Evolutionary conservation across 2,888 invertebrate species (phyloP), one percentile per base, ranked within the genome.

Genomic region (Ctenicera cuprea): DNA sequence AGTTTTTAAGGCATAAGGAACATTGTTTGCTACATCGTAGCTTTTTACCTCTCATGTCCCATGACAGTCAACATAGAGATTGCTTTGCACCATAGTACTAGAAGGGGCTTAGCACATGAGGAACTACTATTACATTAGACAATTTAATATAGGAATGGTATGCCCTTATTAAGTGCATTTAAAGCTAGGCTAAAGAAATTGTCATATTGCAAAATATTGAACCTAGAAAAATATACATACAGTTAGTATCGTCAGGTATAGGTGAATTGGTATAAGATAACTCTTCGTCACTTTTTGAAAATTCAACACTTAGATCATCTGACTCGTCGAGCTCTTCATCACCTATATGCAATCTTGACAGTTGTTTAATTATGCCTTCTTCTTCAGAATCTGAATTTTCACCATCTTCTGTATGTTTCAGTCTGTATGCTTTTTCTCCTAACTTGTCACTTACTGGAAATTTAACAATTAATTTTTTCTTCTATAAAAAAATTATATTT

Each of bases 181-280:
- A 9, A 33, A 33, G 9, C 8, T 33, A 9, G 33, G 7, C 7
- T 33, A 33, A 9, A 33, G 33, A 14, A 14, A 7, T n/a, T 14
- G 26, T 26, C 2, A 43, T 5, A 14, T 43, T 14, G n/a, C 69
- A 30, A 63, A 65, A 37, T 26, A 61, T 4, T 22, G n/a, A 7
- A 8, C 3, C n/a, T 16, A 2, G 43, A 8, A 18, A 20, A 26
- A 37, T 16, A 37, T 38, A 85, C 89, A 89, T 88, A 94, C 94
- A 91, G 82, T 94, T 94, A 7, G 93, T 92, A 82, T 96, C 95
- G 81, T 95, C 95, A n/a, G 91, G 92, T 50, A 92, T 84, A 2
- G 94, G 93, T 0, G 94, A 92, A 68, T 90, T 89, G 0, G 89
- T 88, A 68, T 90, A 87, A 4, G 92, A 90, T 45, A 88, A 86